A percentile compares a stretch with the other conserved stretches of the same genome.
These are phyloP conservation scores for Hedychridium roseum DNA, from an alignment of 2,888 invertebrate genomes.

Conservation along the genomic window DNA sequence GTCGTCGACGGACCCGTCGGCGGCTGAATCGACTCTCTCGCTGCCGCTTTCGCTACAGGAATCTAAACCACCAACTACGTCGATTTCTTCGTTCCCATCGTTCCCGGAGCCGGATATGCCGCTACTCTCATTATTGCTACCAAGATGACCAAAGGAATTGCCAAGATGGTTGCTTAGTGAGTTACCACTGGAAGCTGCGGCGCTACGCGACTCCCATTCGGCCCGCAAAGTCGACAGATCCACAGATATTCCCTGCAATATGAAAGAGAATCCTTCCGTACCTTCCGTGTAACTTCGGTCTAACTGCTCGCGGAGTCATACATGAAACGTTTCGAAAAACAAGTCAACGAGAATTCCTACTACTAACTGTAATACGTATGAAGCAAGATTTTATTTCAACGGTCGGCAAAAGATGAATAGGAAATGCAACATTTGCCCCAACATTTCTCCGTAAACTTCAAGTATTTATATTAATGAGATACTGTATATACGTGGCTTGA, in stretches of 20 bases:
- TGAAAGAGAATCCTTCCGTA: background rate
- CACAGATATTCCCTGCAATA: conserved; percentile 77
- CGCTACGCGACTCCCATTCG: conserved; percentile 78
- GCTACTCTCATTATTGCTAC: conserved; percentile 58
- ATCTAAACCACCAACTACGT: conserved; percentile 83
- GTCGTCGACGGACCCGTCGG: conserved; percentile 70
- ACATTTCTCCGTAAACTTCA: too few relatives aligned
- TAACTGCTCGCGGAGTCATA: too few relatives aligned
- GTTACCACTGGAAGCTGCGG: conserved; percentile 66
- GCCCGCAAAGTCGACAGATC: conserved; percentile 85
- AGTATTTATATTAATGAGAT: too few relatives aligned
- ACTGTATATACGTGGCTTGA: too few relatives aligned
- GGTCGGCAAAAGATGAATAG: too few relatives aligned
- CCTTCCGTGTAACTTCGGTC: background rate
- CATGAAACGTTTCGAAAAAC: too few relatives aligned
- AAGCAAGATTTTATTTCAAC: too few relatives aligned
- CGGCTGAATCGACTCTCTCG: conserved; percentile 64
- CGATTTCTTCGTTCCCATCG: conserved; percentile 70
- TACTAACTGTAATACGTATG: too few relatives aligned
- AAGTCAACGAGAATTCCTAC: too few relatives aligned
- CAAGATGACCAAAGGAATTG: conserved; percentile 50
- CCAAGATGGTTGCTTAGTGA: conserved; percentile 46
- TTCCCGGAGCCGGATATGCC: conserved; percentile 61
- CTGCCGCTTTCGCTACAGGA: conserved; percentile 75
- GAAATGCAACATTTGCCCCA: too few relatives aligned